phyloP scores from a whole-genome alignment of 2,797 vertebrate genomes.

The Crenuchus spilurus region DNA sequence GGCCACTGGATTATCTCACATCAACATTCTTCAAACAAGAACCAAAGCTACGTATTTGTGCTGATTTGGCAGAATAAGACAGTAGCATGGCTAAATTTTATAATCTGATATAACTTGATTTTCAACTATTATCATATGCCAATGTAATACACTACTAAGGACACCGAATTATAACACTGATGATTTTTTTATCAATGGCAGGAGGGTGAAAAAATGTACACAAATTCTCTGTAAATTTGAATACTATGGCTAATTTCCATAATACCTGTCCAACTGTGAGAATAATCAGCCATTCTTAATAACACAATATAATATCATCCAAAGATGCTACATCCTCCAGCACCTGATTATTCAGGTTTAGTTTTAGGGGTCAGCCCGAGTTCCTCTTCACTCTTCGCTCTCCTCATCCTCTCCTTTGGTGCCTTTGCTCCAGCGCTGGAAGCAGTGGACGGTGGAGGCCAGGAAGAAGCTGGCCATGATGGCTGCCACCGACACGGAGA shows the following conservation, averaged over 20 bases:
- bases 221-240: constrained; percentile 34
- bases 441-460: constrained; percentile 95
- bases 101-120: constrained; percentile 17
- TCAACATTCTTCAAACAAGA: not conserved
- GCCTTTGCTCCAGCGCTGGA: constrained; percentile 96
- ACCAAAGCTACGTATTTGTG: constrained; percentile 8
- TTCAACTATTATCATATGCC: not conserved
- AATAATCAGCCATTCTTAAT: constrained; percentile 7
- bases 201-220: constrained; percentile 14
- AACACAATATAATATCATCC: not conserved
- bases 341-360: constrained; percentile 25
- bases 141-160: constrained; percentile 10
- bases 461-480: constrained; percentile 98
- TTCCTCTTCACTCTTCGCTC: constrained; percentile 84
- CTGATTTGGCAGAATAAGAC: constrained; percentile 52
- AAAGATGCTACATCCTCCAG: too few species aligned
- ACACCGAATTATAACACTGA: constrained; percentile 23
- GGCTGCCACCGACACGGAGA: constrained; percentile 93
- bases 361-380: not conserved
- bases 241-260: constrained; percentile 47
- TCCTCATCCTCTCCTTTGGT: constrained; percentile 92
- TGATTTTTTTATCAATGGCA: constrained; percentile 5
- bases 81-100: constrained; percentile 25
- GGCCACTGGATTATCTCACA: not conserved
- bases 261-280: not conserved